phyloP scores from a whole-genome alignment of 1,140 invertebrate species.

The Amyelois transitella region DNA sequence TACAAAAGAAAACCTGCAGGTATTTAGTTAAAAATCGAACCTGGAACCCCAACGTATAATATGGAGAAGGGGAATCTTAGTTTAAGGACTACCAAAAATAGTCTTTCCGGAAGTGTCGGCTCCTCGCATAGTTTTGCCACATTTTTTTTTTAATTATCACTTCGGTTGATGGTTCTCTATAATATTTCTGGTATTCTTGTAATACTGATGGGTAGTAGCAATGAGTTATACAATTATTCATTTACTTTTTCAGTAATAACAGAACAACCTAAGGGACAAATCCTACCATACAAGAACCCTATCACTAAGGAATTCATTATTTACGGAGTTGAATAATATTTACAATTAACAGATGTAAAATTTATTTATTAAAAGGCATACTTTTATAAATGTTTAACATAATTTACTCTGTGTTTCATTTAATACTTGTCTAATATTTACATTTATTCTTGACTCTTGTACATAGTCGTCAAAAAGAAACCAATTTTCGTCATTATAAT shows the following conservation, averaged over 20 bases:
- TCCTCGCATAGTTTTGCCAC: too few relatives aligned
- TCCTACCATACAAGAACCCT: slow-evolving; percentile 10
- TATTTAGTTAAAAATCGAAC: too few relatives aligned
- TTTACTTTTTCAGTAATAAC: slow-evolving; percentile 41
- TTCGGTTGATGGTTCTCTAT: too few relatives aligned
- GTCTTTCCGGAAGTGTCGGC: too few relatives aligned
- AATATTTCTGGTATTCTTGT: too few relatives aligned
- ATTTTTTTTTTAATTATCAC: too few relatives aligned
- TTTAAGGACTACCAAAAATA: too few relatives aligned
- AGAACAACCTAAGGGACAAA: slow-evolving; percentile 27
- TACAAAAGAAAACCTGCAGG: too few relatives aligned
- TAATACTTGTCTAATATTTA: slow-evolving; percentile 65
- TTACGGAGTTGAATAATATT: background rate
- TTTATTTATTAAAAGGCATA: slow-evolving; percentile 4
- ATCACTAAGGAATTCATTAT: slow-evolving; percentile 5
- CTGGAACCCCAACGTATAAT: too few relatives aligned
- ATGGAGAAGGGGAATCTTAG: too few relatives aligned
- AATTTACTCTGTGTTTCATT: slow-evolving; percentile 51
- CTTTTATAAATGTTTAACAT: background rate
- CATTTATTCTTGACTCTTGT: slow-evolving; percentile 60
- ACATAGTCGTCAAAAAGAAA: slow-evolving; percentile 40
- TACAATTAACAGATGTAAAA: slow-evolving; percentile 9
- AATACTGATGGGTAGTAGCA: too few relatives aligned
- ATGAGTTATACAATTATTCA: too few relatives aligned
- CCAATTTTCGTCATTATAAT: slow-evolving; percentile 38